phyloP scores from a whole-genome alignment of 2,797 vertebrate genomes.

The Mus spretus region DNA sequence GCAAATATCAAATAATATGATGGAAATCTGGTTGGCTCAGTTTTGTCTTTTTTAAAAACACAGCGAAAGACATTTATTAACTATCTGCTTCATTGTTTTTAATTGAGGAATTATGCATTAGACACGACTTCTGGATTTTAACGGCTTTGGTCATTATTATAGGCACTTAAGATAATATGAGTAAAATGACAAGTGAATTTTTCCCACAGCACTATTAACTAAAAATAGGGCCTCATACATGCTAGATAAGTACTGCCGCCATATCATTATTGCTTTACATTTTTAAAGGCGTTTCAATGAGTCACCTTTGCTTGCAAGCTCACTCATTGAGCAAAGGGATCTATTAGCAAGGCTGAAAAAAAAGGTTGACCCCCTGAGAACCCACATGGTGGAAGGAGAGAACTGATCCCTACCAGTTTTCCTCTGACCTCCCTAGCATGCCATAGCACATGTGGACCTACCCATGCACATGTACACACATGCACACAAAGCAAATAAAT shows the following conservation, averaged over 20 bases:
- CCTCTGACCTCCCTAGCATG: background rate
- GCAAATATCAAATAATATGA: constrained; percentile 33
- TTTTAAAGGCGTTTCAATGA: background rate
- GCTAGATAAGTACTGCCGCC: background rate
- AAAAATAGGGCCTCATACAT: background rate
- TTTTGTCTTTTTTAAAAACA: constrained; percentile 39
- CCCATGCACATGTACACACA: background rate
- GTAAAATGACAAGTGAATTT: background rate
- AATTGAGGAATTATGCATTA: background rate
- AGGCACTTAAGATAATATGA: background rate
- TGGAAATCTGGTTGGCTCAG: background rate
- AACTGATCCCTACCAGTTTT: background rate
- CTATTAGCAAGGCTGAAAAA: background rate
- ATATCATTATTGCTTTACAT: background rate
- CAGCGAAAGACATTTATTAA: constrained; percentile 29
- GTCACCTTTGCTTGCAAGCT: background rate
- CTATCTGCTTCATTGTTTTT: background rate
- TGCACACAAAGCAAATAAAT: background rate
- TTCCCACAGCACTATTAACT: background rate
- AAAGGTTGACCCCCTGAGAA: background rate
- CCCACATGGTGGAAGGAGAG: background rate
- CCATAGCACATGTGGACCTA: background rate
- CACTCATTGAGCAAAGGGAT: background rate
- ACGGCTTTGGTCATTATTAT: background rate
- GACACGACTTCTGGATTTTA: background rate